Conservation (phyloP, 2,888 invertebrate genomes). For the Tetropium fuscum region DNA sequence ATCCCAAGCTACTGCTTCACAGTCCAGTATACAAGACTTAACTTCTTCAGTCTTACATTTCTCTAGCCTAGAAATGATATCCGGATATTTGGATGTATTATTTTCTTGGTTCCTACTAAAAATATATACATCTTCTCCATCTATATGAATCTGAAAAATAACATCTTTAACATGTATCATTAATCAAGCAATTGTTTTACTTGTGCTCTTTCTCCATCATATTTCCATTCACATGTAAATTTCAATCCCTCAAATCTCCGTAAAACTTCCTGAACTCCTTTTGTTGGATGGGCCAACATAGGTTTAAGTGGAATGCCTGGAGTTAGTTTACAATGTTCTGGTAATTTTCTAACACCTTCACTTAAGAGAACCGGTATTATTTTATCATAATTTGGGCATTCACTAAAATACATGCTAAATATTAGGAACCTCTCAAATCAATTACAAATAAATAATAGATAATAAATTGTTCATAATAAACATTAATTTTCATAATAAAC, state of each 20-base stretch:
- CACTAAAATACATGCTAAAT: conserved; percentile 69
- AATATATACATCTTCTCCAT: conserved; percentile 79
- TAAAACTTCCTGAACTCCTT: conserved; percentile 91
- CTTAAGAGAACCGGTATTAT: conserved; percentile 83
- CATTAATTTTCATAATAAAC: no score
- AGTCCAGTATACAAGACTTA: conserved; percentile 90
- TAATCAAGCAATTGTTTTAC: conserved; percentile 66
- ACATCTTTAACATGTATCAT: background rate
- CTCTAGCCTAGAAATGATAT: conserved; percentile 82
- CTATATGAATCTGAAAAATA: conserved; percentile 77
- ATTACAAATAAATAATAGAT: no score
- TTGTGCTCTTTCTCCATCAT: conserved; percentile 99
- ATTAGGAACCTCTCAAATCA: background rate
- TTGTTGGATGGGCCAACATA: conserved; percentile 98
- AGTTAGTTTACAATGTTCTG: conserved; percentile 84
- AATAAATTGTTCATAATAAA: no score
- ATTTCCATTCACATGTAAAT: conserved; percentile 99
- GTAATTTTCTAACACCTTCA: conserved; percentile 81
- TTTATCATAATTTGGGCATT: conserved; percentile 94
- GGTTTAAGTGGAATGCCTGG: conserved; percentile 97
- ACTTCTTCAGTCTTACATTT: conserved; percentile 71
- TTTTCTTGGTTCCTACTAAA: conserved; percentile 98
- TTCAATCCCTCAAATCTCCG: conserved; percentile 77
- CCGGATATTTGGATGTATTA: conserved; percentile 96
- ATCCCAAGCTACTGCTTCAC: conserved; percentile 99